Base-by-base conservation (phyloP, 2,113 vertebrate genomes). In the Montifringilla adamsi region DNA sequence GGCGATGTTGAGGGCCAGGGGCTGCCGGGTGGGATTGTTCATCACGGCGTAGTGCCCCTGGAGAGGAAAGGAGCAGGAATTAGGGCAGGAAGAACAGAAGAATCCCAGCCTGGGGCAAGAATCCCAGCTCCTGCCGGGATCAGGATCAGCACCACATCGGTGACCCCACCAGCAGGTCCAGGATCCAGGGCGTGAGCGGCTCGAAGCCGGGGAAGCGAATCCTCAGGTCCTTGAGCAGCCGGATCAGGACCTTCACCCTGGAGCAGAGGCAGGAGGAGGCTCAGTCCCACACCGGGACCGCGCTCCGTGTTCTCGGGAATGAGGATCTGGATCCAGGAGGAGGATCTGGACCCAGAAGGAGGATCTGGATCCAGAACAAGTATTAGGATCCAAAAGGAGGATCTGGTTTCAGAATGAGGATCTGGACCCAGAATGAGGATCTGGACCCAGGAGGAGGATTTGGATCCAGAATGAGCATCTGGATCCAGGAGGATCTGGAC, bases 41-140 rank as follows among this genome's bases (percentile, higher is more conserved):
- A 99, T 99, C 85, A 99, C 99, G 0, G 99, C 99, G 3, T 99
- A 99, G 95, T 99, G 99, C 2, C 99, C 99, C 99, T 99, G 91
- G 0, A 62, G 63, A 23, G 28, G 20, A 12, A 1, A 15, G 7
- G 20, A 18, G 1, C 11, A 2, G 63, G 1, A 18, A 8, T 69
- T 1, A 7, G 47, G 11, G 77, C 17, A 10, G 52, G 44, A 13
- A 15, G 11, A 27, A 9, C 0, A 6, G 28, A 15, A 19, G 1
- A 10, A 30, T 23, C 31, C 72, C 73, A 24, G 15, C 26, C 46
- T 7, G 30, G 47, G 10, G 2, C 1, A 2, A 11, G 22, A 23
- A 50, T 11, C 46, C 77, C 59, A 13, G 2, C 3, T 66, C 22
- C 60, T 15, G 24, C 11, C 1, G 0, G 43, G 28, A 30, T 11